phyloP scores from a whole-genome alignment of 1,140 invertebrate genomes.

The Hermatobates lingyangjiaoensis region DNA sequence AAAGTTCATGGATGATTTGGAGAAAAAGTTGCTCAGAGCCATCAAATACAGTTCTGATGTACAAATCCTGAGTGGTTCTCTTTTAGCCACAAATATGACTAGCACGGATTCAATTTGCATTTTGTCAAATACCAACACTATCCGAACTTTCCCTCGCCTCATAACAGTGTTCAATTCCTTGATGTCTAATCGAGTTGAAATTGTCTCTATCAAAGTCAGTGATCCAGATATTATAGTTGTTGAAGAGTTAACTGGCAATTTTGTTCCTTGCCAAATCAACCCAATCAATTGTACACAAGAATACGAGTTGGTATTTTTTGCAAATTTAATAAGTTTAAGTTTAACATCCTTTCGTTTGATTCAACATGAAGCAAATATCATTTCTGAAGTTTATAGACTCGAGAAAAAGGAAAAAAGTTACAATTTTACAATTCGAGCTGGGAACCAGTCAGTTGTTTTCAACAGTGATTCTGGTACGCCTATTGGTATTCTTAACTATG shows the following conservation, averaged over 20 bases:
- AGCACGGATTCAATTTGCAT: not conserved
- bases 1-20: conserved; percentile 79
- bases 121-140: not conserved
- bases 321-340: no score
- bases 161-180: not conserved
- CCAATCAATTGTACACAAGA: not conserved
- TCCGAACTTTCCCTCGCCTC: not conserved
- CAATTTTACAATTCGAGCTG: not conserved
- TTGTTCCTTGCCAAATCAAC: not conserved
- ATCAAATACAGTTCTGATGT: not conserved
- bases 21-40: not conserved
- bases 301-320: not conserved
- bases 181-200: not conserved
- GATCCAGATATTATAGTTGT: not conserved
- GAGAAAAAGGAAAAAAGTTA: not conserved
- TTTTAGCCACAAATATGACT: not conserved
- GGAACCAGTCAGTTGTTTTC: not conserved
- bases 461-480: not conserved
- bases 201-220: not conserved
- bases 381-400: not conserved
- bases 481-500: not conserved
- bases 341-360: not conserved
- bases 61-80: not conserved
- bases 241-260: not conserved
- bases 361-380: not conserved